Percentiles rank a stretch among this genome's conserved stretches.
Evolutionary conservation across 2,113 vertebrate species (phyloP).

Genomic region (Martes martes): DNA sequence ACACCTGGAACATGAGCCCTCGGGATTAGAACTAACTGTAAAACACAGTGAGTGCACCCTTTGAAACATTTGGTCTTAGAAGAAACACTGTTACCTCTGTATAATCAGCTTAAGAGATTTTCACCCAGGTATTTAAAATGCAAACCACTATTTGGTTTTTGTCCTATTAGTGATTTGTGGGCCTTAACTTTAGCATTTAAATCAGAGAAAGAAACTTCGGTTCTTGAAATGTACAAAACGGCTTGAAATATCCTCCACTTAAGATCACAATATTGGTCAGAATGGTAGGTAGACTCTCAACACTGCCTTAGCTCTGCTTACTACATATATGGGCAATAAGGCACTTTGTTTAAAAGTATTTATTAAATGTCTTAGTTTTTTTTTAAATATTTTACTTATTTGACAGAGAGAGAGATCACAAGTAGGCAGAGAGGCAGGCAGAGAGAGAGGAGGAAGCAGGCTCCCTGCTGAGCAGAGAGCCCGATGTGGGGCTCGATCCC

Average conservation of each 20-base stretch:
- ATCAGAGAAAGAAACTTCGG: not conserved
- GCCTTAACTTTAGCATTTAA: constrained; percentile 6
- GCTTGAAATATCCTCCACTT: not conserved
- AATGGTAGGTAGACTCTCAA: not conserved
- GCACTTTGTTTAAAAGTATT: not conserved
- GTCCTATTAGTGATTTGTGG: not conserved
- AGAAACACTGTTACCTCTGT: not conserved
- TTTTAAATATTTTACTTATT: too few species aligned
- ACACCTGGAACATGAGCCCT: not conserved
- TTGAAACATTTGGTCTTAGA: not conserved
- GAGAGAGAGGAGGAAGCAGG: too few species aligned
- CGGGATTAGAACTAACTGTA: not conserved
- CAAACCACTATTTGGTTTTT: not conserved
- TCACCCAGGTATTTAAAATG: not conserved
- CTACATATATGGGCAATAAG: not conserved
- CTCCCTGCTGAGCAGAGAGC: too few species aligned
- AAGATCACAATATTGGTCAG: constrained; percentile 5
- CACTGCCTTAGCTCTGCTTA: not conserved
- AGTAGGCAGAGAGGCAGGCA: too few species aligned
- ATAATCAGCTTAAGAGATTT: not conserved
- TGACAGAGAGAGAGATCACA: too few species aligned
- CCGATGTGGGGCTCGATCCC: too few species aligned
- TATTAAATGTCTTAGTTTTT: constrained; percentile 27
- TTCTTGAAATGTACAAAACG: constrained; percentile 16
- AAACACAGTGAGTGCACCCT: not conserved